phyloP scores from a whole-genome alignment of 1,140 invertebrate genomes.

The Brachionus manjavacas region DNA sequence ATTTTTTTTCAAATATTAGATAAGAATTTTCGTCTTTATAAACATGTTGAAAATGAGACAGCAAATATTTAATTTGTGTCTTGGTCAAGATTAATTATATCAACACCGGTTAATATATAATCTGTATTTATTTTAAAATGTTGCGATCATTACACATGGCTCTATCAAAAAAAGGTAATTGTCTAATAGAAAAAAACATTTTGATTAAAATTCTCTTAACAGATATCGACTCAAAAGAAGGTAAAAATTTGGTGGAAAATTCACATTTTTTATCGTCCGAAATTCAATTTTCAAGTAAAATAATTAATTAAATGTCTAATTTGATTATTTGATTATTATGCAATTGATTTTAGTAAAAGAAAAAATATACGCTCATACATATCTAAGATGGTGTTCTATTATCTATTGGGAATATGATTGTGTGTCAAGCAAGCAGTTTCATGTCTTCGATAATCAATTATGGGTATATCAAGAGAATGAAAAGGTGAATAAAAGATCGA shows the following conservation, averaged over 20 bases:
- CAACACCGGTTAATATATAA: neutral
- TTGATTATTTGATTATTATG: neutral
- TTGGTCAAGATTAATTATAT: neutral
- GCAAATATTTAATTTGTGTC: constrained; percentile 23
- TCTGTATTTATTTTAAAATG: neutral
- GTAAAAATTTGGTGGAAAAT: neutral
- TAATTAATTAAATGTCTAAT: neutral
- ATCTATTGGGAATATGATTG: neutral
- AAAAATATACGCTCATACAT: neutral
- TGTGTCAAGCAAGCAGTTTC: neutral
- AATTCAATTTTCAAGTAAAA: neutral
- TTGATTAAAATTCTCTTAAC: neutral
- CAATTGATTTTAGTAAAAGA: neutral
- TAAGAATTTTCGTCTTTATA: neutral
- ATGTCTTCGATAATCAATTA: neutral
- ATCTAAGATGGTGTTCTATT: constrained; percentile 8
- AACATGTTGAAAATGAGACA: neutral
- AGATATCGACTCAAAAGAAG: neutral
- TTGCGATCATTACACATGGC: neutral
- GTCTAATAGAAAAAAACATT: neutral
- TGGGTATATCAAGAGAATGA: neutral
- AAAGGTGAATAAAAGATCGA: neutral
- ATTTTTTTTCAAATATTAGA: constrained; percentile 6
- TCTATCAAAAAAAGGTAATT: neutral
- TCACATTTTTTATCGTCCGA: neutral